Conservation (phyloP, 2,797 vertebrate species). For the Rallus crepitans region DNA sequence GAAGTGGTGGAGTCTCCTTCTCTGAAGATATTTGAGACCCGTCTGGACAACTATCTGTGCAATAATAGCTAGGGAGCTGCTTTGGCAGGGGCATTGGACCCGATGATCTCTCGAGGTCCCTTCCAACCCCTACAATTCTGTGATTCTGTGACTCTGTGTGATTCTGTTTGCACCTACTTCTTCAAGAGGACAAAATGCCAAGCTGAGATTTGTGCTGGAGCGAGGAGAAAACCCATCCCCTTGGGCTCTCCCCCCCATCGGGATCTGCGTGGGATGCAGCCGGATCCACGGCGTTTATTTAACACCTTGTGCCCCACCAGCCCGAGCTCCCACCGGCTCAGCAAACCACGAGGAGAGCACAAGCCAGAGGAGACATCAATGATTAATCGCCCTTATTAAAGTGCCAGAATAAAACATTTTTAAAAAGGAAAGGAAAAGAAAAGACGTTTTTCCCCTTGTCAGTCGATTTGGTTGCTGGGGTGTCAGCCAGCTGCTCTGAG, state of each 20-base stretch:
- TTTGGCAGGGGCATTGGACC: no score
- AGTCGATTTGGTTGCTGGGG: accelerated
- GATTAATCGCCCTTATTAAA: not conserved
- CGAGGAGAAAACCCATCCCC: accelerated
- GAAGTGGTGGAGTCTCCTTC: no score
- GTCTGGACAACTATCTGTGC: no score
- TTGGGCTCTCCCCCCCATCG: accelerated
- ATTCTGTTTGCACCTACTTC: not conserved
- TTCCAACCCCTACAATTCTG: no score
- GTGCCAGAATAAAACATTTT: not conserved
- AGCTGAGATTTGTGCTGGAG: not conserved
- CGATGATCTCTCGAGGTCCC: no score
- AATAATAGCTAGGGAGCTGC: no score
- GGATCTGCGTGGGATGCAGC: accelerated
- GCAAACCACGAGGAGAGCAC: not conserved
- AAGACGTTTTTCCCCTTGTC: not conserved
- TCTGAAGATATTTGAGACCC: no score
- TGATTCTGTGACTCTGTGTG: no score
- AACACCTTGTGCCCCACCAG: not conserved
- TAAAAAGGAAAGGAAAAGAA: not conserved
- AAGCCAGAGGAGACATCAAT: not conserved
- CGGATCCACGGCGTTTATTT: accelerated
- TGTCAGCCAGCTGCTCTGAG: not conserved
- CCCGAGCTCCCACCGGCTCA: not conserved
- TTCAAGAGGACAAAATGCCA: not conserved